Conservation (phyloP, 2,113 vertebrate genomes). For the Lophura nycthemera region DNA sequence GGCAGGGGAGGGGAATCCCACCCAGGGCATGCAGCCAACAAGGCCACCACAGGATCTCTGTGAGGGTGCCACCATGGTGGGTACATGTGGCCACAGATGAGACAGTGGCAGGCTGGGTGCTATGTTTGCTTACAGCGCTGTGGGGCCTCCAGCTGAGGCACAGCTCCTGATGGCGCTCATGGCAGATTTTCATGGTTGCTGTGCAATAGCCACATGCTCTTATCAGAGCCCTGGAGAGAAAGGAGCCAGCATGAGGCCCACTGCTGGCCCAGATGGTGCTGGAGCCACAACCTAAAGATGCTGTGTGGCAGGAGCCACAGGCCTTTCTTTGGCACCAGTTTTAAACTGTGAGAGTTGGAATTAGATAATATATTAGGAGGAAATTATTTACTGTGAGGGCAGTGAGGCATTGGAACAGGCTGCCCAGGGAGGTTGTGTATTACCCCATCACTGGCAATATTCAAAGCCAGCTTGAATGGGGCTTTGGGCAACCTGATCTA, state of each 20-base stretch:
- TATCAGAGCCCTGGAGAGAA: background rate
- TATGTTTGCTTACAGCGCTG: fast-evolving
- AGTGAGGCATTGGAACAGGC: background rate
- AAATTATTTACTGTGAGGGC: background rate
- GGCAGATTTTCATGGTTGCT: background rate
- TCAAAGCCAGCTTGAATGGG: background rate
- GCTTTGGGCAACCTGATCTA: background rate
- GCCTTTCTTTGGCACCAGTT: background rate
- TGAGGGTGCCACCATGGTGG: background rate
- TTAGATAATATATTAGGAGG: background rate
- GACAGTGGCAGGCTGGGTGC: fast-evolving
- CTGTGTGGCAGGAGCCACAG: background rate
- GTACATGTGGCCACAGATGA: background rate
- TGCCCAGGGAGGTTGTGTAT: background rate
- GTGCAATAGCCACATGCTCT: background rate
- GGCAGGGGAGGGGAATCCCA: background rate
- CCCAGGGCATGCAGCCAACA: background rate
- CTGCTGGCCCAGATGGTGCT: background rate
- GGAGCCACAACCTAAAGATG: background rate
- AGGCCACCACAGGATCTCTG: background rate
- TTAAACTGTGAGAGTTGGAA: background rate
- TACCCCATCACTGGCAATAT: background rate
- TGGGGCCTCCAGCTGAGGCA: background rate
- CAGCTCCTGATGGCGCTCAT: background rate
- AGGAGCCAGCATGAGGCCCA: no score